These are phyloP conservation scores for Drosophila teissieri DNA, from an alignment of 1,140 invertebrate genomes.

Conservation along the genomic window DNA sequence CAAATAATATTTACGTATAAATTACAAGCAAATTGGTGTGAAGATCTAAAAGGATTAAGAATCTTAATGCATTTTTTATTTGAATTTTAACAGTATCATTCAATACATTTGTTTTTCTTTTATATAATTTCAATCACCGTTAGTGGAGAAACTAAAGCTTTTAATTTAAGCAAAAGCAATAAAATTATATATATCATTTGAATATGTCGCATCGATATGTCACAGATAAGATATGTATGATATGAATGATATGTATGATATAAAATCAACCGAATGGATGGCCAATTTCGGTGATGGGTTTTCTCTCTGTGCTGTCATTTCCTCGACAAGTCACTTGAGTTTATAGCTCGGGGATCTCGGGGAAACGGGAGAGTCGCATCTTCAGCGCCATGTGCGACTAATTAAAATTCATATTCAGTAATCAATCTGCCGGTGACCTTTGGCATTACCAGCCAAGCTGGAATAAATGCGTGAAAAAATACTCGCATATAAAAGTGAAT, in stretches of 20 bases:
- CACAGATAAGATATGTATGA: neutral
- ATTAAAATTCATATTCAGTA: conserved; percentile 51
- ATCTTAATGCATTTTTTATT: too few species aligned
- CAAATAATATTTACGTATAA: too few species aligned
- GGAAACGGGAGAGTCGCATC: neutral
- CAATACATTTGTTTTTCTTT: too few species aligned
- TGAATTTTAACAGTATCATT: too few species aligned
- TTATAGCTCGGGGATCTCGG: neutral
- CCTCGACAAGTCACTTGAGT: conserved; percentile 1
- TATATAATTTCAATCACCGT: too few species aligned
- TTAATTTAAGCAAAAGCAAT: neutral
- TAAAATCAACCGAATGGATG: neutral
- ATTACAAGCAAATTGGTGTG: too few species aligned
- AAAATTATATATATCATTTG: neutral
- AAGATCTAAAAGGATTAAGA: too few species aligned
- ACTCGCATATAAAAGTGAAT: conserved; percentile 46
- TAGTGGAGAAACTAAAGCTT: neutral
- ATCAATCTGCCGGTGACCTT: conserved; percentile 40
- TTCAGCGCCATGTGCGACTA: conserved; percentile 5
- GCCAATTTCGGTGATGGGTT: neutral
- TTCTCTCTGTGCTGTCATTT: neutral
- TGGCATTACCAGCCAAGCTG: conserved; percentile 16
- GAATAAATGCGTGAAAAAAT: conserved; percentile 19
- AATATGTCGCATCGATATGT: neutral
- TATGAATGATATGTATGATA: neutral